A percentile compares a stretch with the other conserved stretches of the same genome.
These are phyloP conservation scores for Gymnosoma rotundatum DNA, from an alignment of 2,888 invertebrate species.

Conservation along the genomic window DNA sequence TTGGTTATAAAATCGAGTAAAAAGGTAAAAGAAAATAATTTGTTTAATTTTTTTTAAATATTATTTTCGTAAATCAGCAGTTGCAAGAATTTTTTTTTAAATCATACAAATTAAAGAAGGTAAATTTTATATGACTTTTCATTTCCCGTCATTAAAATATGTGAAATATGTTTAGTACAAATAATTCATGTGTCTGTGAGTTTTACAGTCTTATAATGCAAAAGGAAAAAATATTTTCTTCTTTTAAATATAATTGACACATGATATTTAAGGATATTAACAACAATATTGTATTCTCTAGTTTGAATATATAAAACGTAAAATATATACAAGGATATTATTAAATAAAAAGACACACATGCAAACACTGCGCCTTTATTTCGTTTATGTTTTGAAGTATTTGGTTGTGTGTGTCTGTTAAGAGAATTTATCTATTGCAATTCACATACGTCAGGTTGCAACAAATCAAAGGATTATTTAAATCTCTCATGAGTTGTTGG, in stretches of 20 bases:
- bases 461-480: slow-evolving; percentile 59
- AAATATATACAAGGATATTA: slow-evolving; percentile 9
- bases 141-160: slow-evolving; percentile 4
- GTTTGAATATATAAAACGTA: not conserved
- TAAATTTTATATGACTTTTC: not conserved
- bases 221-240: not conserved
- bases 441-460: slow-evolving; percentile 33
- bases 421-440: slow-evolving; percentile 6
- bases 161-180: not conserved
- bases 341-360: not conserved
- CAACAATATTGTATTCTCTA: slow-evolving; percentile 38
- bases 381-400: not conserved
- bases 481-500: slow-evolving; percentile 44
- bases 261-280: slow-evolving; percentile 49
- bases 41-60: too few species aligned
- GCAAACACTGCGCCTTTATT: not conserved
- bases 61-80: too few species aligned
- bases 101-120: too few species aligned
- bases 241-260: slow-evolving; percentile 47
- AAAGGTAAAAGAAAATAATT: too few species aligned
- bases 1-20: too few species aligned
- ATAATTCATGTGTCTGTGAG: not conserved
- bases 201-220: not conserved
- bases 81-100: too few species aligned
- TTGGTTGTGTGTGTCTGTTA: not conserved